Evolutionary conservation across 2,797 vertebrate genomes (phyloP), one percentile per base, ranked within the genome.

Genomic region (Cuniculus paca): DNA sequence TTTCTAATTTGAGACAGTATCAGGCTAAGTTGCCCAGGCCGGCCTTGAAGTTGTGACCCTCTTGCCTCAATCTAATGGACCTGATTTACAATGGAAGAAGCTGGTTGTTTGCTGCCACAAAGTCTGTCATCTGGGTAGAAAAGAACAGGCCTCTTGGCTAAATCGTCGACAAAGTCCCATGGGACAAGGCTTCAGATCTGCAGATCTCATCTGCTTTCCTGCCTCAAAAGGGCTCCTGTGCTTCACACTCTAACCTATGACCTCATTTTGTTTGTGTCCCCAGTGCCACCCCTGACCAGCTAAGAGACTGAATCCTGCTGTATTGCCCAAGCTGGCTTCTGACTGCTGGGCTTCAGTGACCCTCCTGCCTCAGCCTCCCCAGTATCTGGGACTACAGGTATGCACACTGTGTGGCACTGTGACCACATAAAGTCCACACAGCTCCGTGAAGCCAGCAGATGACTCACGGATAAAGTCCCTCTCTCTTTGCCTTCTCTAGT

Each of bases 401-500:
- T 19, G 28, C 12, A 5, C n/a, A 19, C 34, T 16, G 1, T 6
- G 34, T 42, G 20, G 48, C 16, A 8, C 39, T 19, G 56, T 36
- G 42, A 58, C 39, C 39, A 26, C 14, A 10, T 26, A 22, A 75
- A 5, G 22, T 24, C 68, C 88, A 9, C 39, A n/a, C 28, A 10
- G 2, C 45, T n/a, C 20, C 16, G 60, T 0, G 4, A 36, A 48
- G 60, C 52, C 56, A 56, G 2, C 70, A 34, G 10, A 1, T 1
- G n/a, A 75, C 50, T 14, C 31, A 13, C 7, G 8, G 77, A 52
- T 95, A 85, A 52, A 10, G 5, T 6, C 79, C 4, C 6, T 89
- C 34, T 45, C 3, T 39, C 31, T 52, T 77, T 90, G 13, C 24
- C 48, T 34, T 14, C 17, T 28, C 5, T 0, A 0, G 12, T 17